phyloP scores from a whole-genome alignment of 2,888 invertebrate genomes.

The Cyaniris semiargus region DNA sequence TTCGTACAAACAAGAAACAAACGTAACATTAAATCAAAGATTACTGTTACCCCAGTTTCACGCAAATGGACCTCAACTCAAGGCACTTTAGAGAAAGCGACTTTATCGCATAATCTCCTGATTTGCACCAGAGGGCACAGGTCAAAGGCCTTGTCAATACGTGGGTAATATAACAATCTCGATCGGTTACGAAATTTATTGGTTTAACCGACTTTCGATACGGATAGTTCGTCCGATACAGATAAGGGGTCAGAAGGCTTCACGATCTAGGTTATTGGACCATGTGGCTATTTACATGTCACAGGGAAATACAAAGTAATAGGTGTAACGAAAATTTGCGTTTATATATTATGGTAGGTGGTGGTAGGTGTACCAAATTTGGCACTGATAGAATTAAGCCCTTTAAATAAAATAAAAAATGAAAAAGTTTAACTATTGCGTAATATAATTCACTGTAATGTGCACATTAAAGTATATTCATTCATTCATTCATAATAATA shows the following conservation, averaged over 20 bases:
- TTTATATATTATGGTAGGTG: background rate
- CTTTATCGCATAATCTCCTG: conserved; percentile 16
- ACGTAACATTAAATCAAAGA: background rate
- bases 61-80: background rate
- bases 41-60: background rate
- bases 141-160: conserved; percentile 60
- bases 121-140: conserved; percentile 46
- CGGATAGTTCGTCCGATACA: conserved; percentile 13
- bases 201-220: conserved; percentile 29
- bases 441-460: too few relatives aligned
- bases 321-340: background rate
- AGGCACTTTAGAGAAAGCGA: background rate
- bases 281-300: conserved; percentile 9
- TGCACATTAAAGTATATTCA: too few relatives aligned
- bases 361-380: background rate
- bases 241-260: conserved; percentile 7
- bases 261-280: background rate
- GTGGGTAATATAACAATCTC: conserved; percentile 43
- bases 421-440: too few relatives aligned
- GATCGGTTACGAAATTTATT: conserved; percentile 43
- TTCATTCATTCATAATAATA: too few relatives aligned
- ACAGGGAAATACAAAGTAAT: background rate
- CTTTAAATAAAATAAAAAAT: too few relatives aligned
- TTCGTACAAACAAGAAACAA: too few relatives aligned
- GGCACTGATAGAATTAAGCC: too few relatives aligned